Evolutionary conservation across 2,888 invertebrate species (phyloP), one percentile per base, ranked within the genome.

Genomic region (Coronaproctus castanopsis): DNA sequence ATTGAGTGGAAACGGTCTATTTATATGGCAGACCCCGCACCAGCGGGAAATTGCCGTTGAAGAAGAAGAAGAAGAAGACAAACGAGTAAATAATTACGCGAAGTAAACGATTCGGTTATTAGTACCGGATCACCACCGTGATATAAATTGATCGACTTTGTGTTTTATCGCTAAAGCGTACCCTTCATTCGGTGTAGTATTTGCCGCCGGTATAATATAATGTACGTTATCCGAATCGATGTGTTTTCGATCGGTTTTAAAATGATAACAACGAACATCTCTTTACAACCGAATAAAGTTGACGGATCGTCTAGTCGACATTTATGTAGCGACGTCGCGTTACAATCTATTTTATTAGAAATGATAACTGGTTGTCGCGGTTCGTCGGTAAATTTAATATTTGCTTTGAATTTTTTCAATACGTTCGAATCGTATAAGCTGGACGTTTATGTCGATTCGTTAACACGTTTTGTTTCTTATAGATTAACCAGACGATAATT

Each of bases 281-380:
- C 57, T 10, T 23, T 50, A 21, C 57, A 57, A 21, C 57, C 57
- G 21, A 21, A 3, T n/a, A 57, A 22, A 10, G 57, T 57, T 10
- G 3, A 18, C 8, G 22, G 8, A 22, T 57, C 57, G 23, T 57
- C 23, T 3, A 51, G 8, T 18, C 20, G 18, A n/a, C 57, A 57
- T 51, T 3, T 18, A 5, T 20, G 57, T 22, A 57, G 22, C 3
- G 52, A 21, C 21, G 8, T 2, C 1, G 23, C 57, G 23, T 52
- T 57, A n/a, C 57, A 57, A 21, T 57, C 57, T 18, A 18, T 2
- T 21, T 52, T n/a, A 52, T 57, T 57, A n/a, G n/a, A n/a, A n/a
- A n/a, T n/a, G n/a, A n/a, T n/a, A n/a, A n/a, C n/a, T n/a, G n/a
- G n/a, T n/a, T n/a, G n/a, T n/a, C n/a, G n/a, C n/a, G n/a, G n/a